Base-by-base conservation (phyloP, 1,140 invertebrate genomes). In the Heliconius himera region DNA sequence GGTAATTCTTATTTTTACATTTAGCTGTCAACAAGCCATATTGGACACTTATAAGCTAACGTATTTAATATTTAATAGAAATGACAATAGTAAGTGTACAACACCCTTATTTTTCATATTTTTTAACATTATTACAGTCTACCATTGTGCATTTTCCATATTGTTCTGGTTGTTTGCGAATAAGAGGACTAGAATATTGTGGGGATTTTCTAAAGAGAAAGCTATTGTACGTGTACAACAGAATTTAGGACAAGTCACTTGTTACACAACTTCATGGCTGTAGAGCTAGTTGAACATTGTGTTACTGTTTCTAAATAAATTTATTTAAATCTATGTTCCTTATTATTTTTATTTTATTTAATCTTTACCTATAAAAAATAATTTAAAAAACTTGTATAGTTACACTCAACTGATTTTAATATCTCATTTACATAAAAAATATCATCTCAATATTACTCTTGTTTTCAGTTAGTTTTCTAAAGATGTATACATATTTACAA, bases 111-210 rank as follows among this genome's bases (percentile, higher is more conserved):
- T 84, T n/a, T 80, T 92, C 38, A 83, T 85, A 18, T 70, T 85
- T 22, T 79, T 84, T 71, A 90, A 89, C 81, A 88, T 91, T 49
- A 49, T 87, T 1, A 77, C 84, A 3, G 81, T 91, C 16, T 94
- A 90, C 73, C 89, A 93, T 71, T 94, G 91, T 79, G 87, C 90
- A 3, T 83, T 88, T 80, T 89, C 91, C n/a, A 91, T 91, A 76
- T 77, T 89, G 13, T 94, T 94, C 82, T 94, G 93, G 93, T 81
- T 94, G n/a, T 91, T 93, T 70, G 91, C 90, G 11, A 94, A 94
- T 74, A 83, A 82, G 16, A 89, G 86, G n/a, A 93, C 93, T 0
- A 85, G 91, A 77, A 82, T 85, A 76, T 71, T 92, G 77, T 94
- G 93, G 93, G 87, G 80, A 38, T 84, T 87, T 76, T 73, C 82